These are phyloP conservation scores for Gadus macrocephalus DNA, from an alignment of 2,113 vertebrate species.

Conservation along the genomic window DNA sequence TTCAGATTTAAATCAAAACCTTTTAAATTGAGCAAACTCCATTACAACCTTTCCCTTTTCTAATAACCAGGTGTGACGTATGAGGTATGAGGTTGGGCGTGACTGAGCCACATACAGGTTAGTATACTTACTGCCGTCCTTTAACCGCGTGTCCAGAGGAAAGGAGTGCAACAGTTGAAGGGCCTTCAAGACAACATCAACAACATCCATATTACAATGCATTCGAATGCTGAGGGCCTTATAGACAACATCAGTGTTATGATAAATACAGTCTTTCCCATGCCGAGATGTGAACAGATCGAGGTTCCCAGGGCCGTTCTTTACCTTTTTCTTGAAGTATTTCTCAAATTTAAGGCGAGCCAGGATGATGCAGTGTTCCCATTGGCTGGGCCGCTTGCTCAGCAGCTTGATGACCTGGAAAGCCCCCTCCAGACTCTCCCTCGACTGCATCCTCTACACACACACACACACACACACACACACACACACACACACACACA, in stretches of 20 bases:
- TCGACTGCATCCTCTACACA: slow-evolving; percentile 84
- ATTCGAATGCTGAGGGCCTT: neutral
- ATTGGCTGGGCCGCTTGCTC: slow-evolving; percentile 84
- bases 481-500: neutral
- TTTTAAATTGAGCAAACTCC: neutral
- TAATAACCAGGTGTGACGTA: neutral
- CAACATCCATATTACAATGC: neutral
- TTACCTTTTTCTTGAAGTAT: slow-evolving; percentile 97
- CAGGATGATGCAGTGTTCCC: slow-evolving; percentile 84
- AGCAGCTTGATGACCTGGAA: slow-evolving; percentile 95
- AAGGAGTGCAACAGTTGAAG: slow-evolving; percentile 94
- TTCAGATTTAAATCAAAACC: neutral
- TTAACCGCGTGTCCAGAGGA: slow-evolving; percentile 91
- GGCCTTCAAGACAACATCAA: slow-evolving; percentile 70
- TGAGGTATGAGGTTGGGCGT: too few species aligned
- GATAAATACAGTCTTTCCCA: neutral
- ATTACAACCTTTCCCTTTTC: too few species aligned
- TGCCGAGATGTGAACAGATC: neutral
- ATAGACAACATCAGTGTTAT: neutral
- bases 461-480: slow-evolving; percentile 22
- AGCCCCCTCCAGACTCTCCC: slow-evolving; percentile 91
- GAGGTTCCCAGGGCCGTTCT: neutral
- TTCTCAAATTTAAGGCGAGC: slow-evolving; percentile 97
- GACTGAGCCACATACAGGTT: neutral
- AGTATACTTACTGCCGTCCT: slow-evolving; percentile 91